Base-by-base conservation (phyloP, 2,888 invertebrate species). In the Slavum lentiscoides region DNA sequence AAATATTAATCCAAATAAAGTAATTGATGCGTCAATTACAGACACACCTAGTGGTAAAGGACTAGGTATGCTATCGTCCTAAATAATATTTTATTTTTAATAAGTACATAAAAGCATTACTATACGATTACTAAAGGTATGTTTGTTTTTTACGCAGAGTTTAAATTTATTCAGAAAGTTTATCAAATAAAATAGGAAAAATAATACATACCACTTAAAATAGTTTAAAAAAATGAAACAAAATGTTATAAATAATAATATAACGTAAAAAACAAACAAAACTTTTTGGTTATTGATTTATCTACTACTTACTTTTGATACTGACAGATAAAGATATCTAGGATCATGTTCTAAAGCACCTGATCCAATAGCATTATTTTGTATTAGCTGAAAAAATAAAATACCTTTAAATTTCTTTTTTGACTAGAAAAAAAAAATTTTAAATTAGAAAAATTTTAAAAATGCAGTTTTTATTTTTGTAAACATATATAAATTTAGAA, bases 271-370 rank as follows among this genome's bases (percentile, higher is more conserved):
- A 39, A 55, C 19, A 82, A 58, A 30, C 37, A 74, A 7, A 43
- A 21, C 3, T 5, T 23, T 64, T 64, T 66, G 21, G 19, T 9
- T 30, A 58, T 62, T 66, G 0, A 39, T 59, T 67, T 1, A 23
- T 30, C 6, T 7, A 70, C 64, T 84, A 83, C 86, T 87, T 87
- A 90, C 91, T 82, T 86, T 87, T 80, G 89, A 87, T 68, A 91
- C 87, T 74, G 91, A 91, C 69, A 93, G 91, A 88, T 95, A 98
- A 82, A 99, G 88, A 85, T 94, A 94, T 86, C 97, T 95, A 4
- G 95, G 91, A 88, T 99, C 98, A 86, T 99, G 98, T 87, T 99
- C 98, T 84, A 99, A 87, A 13, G 98, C 97, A 64, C 97, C 96
- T 4, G 97, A 97, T 6, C 97, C 97, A 75, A 96, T 94, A 9